Evolutionary conservation across 1,140 invertebrate genomes (phyloP).

Genomic region (Solenopsis fugax): DNA sequence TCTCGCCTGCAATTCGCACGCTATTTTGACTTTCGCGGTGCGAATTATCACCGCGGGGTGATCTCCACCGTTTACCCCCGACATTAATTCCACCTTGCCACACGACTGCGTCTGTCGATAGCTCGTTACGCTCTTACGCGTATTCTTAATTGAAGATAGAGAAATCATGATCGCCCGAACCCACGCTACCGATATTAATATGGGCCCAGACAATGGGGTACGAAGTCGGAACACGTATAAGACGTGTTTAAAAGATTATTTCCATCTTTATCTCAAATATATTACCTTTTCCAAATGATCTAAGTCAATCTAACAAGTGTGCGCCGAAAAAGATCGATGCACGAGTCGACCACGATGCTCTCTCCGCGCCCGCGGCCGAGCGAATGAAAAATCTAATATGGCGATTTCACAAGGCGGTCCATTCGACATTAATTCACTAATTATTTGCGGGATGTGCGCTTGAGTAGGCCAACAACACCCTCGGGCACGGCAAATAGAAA

Average conservation of each 20-base stretch:
- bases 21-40: too few species aligned
- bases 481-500: not conserved
- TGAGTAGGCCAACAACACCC: not conserved
- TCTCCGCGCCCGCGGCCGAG: not conserved
- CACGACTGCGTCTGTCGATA: not conserved
- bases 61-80: too few species aligned
- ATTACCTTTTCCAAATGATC: not conserved
- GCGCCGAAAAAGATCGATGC: not conserved
- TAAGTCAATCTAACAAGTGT: too few species aligned
- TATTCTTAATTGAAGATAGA: not conserved
- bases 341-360: not conserved
- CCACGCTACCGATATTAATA: not conserved
- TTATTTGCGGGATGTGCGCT: not conserved
- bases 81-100: not conserved
- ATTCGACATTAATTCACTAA: conserved; percentile 11
- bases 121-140: not conserved
- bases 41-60: too few species aligned
- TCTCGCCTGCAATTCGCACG: too few species aligned
- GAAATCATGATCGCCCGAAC: not conserved
- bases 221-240: too few species aligned
- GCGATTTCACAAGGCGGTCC: not conserved
- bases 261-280: not conserved
- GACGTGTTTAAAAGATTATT: too few species aligned
- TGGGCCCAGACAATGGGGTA: too few species aligned
- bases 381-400: not conserved